These are phyloP conservation scores for Tylochromis polylepis DNA, from an alignment of 2,113 vertebrate species.

Conservation along the genomic window DNA sequence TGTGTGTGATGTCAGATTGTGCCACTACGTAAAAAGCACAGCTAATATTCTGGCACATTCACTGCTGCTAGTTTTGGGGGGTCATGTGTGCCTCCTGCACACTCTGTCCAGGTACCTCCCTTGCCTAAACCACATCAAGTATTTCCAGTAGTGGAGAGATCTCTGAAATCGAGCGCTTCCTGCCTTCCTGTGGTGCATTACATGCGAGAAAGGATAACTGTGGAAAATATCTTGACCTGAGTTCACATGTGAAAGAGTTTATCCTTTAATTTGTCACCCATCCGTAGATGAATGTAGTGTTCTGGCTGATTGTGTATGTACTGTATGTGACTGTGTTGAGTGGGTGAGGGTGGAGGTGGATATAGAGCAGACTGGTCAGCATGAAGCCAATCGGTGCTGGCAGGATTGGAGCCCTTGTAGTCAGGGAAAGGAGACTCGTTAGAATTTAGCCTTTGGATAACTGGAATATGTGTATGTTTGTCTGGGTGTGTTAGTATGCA, in stretches of 20 bases:
- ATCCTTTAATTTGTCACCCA: neutral
- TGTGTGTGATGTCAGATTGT: neutral
- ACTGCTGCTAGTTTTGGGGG: neutral
- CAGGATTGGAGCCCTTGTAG: constrained; percentile 59
- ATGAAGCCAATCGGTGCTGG: constrained; percentile 62
- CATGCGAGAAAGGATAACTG: neutral
- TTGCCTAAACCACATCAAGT: neutral
- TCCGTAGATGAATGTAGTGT: neutral
- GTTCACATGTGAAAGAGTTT: neutral
- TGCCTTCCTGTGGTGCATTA: neutral
- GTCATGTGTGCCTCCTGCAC: neutral
- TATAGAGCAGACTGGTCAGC: constrained; percentile 35
- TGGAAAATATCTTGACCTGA: neutral
- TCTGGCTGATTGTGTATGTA: constrained; percentile 18
- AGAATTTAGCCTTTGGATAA: constrained; percentile 57
- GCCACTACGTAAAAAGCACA: neutral
- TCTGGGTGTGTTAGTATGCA: neutral
- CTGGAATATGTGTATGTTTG: neutral
- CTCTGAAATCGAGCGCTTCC: neutral
- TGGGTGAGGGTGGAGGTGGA: neutral
- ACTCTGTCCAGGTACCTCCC: neutral
- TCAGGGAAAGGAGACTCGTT: constrained; percentile 41
- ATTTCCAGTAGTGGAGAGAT: neutral
- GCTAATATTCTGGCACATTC: neutral
- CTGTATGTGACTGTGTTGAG: constrained; percentile 8